Evolutionary conservation across 1,140 invertebrate species (phyloP).

Genomic region (Cyclargus thomasi): DNA sequence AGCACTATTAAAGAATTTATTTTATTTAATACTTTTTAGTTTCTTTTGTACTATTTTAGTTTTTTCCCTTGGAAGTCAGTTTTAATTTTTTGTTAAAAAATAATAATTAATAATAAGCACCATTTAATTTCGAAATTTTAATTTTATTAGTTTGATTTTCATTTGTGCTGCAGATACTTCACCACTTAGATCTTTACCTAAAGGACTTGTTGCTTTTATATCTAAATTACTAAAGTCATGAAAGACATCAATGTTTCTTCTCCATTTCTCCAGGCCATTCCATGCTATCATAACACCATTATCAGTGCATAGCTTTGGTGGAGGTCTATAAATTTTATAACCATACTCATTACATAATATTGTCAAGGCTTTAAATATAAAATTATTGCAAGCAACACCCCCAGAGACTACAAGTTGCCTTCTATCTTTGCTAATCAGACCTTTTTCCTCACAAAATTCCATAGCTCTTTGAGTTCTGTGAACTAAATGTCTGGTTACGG

Average conservation of each 20-base stretch:
- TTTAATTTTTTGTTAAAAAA: too few relatives aligned
- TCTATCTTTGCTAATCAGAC: conserved; percentile 77
- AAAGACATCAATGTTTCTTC: conserved; percentile 51
- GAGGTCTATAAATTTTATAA: conserved; percentile 84
- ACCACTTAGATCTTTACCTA: conserved; percentile 49
- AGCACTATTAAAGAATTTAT: too few relatives aligned
- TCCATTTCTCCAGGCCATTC: conserved; percentile 92
- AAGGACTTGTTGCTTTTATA: conserved; percentile 50
- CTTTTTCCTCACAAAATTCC: conserved; percentile 80
- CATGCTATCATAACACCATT: conserved; percentile 99
- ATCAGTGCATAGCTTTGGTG: conserved; percentile 92
- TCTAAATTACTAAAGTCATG: conserved; percentile 45
- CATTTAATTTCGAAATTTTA: background rate
- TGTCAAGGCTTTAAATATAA: conserved; percentile 82
- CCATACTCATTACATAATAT: conserved; percentile 81
- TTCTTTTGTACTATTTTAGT: too few relatives aligned
- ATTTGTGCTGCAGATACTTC: conserved; percentile 53
- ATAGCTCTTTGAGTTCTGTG: conserved; percentile 90
- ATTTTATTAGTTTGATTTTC: conserved; percentile 39
- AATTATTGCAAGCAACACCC: conserved; percentile 95
- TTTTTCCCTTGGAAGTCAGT: too few relatives aligned
- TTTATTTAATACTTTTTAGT: too few relatives aligned
- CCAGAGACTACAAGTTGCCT: conserved; percentile 89
- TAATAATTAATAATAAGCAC: background rate
- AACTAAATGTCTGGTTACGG: conserved; percentile 85